Evolutionary conservation across 2,888 invertebrate species (phyloP).

Genomic region (Noctua comes): DNA sequence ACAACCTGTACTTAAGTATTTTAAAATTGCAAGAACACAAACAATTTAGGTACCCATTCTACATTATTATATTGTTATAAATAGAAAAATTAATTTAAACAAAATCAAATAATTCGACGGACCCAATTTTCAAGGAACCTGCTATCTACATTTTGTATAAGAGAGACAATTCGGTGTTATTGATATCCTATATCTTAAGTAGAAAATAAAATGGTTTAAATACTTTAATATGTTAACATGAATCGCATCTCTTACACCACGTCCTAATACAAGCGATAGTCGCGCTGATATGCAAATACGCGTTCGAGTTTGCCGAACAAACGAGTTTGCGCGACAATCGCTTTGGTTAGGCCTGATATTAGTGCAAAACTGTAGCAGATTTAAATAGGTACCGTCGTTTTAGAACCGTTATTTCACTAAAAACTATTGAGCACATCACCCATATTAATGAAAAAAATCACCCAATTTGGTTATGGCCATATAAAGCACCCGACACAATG

Average conservation of each 20-base stretch:
- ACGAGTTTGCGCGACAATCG: background rate
- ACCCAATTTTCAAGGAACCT: background rate
- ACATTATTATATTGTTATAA: background rate
- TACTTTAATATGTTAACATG: background rate
- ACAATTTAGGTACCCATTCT: background rate
- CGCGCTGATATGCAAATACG: background rate
- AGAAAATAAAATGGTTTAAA: background rate
- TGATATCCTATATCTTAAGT: background rate
- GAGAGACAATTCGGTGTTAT: background rate
- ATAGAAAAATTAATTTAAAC: background rate
- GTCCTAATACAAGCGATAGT: background rate
- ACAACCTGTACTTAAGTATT: background rate
- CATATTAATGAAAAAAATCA: constrained; percentile 12
- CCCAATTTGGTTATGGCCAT: constrained; percentile 12
- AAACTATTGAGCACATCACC: constrained; percentile 58
- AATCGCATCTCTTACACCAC: background rate
- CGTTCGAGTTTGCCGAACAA: background rate
- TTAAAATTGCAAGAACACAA: background rate
- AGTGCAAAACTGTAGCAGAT: background rate
- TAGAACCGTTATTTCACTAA: background rate
- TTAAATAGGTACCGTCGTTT: background rate
- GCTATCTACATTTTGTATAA: background rate
- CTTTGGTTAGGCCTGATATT: background rate
- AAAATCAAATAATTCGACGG: background rate
- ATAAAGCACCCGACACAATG: constrained; percentile 77